Evolutionary conservation across 2,113 vertebrate genomes (phyloP).

Genomic region (Tragulus kanchil): DNA sequence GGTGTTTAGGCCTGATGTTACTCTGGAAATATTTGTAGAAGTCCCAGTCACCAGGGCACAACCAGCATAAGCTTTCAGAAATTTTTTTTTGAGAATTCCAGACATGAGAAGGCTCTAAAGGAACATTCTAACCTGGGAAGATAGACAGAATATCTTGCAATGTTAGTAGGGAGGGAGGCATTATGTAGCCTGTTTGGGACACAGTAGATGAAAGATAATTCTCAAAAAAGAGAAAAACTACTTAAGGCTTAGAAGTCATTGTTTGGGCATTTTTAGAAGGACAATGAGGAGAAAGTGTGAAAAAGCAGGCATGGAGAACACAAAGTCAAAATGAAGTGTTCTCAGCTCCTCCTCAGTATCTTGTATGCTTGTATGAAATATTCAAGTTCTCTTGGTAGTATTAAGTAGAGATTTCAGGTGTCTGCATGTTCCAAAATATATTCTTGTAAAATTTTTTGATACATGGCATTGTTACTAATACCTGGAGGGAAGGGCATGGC

Average conservation of each 20-base stretch:
- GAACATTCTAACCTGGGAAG: background rate
- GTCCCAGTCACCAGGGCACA: background rate
- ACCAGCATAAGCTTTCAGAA: background rate
- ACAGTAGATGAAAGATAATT: background rate
- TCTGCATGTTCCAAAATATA: background rate
- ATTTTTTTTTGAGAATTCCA: background rate
- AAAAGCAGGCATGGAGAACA: background rate
- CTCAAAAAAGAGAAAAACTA: background rate
- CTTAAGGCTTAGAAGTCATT: background rate
- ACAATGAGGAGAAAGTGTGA: background rate
- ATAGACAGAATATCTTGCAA: background rate
- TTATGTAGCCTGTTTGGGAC: background rate
- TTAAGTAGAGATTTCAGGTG: background rate
- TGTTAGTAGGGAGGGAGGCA: background rate
- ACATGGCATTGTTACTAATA: background rate
- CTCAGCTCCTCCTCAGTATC: no score
- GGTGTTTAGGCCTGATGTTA: background rate
- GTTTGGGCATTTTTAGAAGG: background rate
- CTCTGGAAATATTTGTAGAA: background rate
- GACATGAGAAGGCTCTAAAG: background rate
- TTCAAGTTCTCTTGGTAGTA: background rate
- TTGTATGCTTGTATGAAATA: background rate
- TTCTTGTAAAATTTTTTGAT: background rate
- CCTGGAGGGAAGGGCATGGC: no score
- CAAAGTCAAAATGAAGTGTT: background rate